phyloP scores from a whole-genome alignment of 2,113 vertebrate species.

The Anolis carolinensis region DNA sequence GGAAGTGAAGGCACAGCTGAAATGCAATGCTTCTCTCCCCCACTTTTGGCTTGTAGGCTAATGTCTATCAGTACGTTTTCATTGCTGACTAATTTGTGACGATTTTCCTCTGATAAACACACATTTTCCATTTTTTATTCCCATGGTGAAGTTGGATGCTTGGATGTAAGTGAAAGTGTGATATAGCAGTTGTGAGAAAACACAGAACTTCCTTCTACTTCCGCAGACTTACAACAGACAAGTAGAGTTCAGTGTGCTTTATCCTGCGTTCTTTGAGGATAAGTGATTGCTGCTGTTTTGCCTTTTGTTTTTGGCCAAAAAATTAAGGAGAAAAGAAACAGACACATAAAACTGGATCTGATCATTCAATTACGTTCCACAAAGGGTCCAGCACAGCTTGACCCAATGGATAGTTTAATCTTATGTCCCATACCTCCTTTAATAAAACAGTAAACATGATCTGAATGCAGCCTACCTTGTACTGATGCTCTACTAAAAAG shows the following conservation, averaged over 20 bases:
- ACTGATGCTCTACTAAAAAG: too few relatives aligned
- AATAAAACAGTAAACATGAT: background rate
- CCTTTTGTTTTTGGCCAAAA: conserved; percentile 17
- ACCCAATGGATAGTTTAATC: background rate
- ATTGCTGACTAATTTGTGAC: conserved; percentile 26
- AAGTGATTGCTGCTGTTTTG: background rate
- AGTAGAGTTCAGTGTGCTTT: conserved; percentile 7
- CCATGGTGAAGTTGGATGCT: background rate
- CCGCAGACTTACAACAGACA: background rate
- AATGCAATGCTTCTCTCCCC: background rate
- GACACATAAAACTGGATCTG: background rate
- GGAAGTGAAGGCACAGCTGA: background rate
- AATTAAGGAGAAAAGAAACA: conserved; percentile 8
- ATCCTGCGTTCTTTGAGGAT: conserved; percentile 15
- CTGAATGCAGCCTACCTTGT: background rate
- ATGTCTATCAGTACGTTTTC: conserved; percentile 30
- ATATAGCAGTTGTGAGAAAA: background rate
- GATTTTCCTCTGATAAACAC: conserved; percentile 35
- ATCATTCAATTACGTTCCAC: background rate
- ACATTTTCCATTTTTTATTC: conserved; percentile 17
- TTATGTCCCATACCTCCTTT: background rate
- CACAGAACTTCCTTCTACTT: conserved; percentile 10
- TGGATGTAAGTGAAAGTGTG: background rate
- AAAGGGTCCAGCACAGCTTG: background rate
- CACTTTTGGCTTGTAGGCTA: conserved; percentile 14